A percentile compares a stretch with the other conserved stretches of the same genome.
phyloP scores from a whole-genome alignment of 2,888 invertebrate genomes.

The Malthinus flaveolus region DNA sequence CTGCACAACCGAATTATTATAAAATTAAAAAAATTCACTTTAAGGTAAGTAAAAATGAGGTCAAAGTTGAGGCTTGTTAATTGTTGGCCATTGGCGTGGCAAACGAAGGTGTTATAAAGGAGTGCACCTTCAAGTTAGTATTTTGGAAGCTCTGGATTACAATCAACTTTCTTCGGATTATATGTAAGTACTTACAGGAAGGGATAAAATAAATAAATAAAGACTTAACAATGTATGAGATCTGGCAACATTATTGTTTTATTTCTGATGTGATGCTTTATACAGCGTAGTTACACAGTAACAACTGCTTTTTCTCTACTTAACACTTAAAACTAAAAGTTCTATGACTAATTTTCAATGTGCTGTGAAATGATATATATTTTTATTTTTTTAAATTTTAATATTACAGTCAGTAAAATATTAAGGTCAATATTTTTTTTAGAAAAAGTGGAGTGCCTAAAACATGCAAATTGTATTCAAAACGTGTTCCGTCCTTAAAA shows the following conservation, averaged over 20 bases:
- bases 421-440: constrained; percentile 41
- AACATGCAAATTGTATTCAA: constrained; percentile 47
- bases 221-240: constrained; percentile 40
- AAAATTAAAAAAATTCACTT: too few species aligned
- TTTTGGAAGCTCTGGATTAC: too few species aligned
- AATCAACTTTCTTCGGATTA: too few species aligned
- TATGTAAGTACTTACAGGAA: too few species aligned
- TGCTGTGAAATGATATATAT: constrained; percentile 53
- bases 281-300: constrained; percentile 72
- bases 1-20: too few species aligned
- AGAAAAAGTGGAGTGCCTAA: constrained; percentile 47
- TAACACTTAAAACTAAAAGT: constrained; percentile 72
- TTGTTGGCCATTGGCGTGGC: too few species aligned
- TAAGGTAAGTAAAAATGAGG: too few species aligned
- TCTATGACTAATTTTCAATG: constrained; percentile 61
- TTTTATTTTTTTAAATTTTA: constrained; percentile 19
- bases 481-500: constrained; percentile 42
- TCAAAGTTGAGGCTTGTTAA: too few species aligned
- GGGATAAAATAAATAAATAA: not conserved
- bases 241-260: constrained; percentile 74
- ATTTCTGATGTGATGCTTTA: constrained; percentile 65
- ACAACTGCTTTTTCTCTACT: constrained; percentile 63
- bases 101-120: too few species aligned
- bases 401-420: constrained; percentile 41
- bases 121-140: too few species aligned